Evolutionary conservation across 1,140 invertebrate genomes (phyloP).

Genomic region (Saxidomus purpurata): DNA sequence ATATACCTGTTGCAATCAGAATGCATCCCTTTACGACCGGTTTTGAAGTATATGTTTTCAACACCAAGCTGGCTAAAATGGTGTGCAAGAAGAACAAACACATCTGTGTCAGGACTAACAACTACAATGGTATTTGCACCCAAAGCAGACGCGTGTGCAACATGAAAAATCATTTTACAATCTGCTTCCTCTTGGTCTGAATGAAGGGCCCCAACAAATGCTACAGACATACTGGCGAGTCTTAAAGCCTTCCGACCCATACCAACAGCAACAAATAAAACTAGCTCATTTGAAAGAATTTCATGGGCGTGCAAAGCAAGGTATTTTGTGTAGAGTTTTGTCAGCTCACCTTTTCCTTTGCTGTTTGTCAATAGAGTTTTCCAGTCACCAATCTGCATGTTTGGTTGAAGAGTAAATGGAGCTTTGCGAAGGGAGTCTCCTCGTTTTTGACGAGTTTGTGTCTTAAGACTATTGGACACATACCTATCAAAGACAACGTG

Average conservation of each 20-base stretch:
- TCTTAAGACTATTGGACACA: background rate
- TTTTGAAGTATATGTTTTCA: background rate
- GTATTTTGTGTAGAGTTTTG: no score
- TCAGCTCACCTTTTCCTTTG: background rate
- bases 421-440: background rate
- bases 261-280: background rate
- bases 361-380: background rate
- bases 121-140: no score
- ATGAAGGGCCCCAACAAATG: background rate
- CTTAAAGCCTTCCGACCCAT: no score
- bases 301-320: no score
- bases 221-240: background rate
- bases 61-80: slow-evolving; percentile 14
- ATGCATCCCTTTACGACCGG: no score
- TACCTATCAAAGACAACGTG: slow-evolving; percentile 31
- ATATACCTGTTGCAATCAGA: background rate
- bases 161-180: background rate
- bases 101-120: no score
- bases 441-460: background rate
- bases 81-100: background rate
- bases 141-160: no score
- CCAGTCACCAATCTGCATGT: no score
- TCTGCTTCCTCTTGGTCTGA: slow-evolving; percentile 10
- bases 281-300: background rate
- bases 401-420: background rate